These are phyloP conservation scores for Anas bahamensis DNA, from an alignment of 2,797 vertebrate species.

Conservation along the genomic window DNA sequence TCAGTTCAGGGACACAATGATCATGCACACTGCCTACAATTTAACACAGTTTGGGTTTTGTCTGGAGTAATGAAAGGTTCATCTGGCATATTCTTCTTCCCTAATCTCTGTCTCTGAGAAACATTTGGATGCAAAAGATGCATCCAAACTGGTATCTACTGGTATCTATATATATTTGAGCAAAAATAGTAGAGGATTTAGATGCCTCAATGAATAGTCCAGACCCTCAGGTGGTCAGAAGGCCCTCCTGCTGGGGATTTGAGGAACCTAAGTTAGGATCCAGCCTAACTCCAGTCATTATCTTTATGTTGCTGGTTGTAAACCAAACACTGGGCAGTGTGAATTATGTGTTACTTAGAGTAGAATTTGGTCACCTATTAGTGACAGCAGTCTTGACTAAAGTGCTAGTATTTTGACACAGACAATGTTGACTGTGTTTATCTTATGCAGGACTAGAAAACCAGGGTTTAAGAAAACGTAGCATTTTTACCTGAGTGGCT, in stretches of 20 bases:
- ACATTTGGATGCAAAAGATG: not conserved
- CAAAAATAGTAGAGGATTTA: not conserved
- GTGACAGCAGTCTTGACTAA: not conserved
- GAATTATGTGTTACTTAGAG: not conserved
- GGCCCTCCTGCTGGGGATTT: not conserved
- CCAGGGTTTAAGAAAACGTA: slow-evolving; percentile 41
- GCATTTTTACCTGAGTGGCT: slow-evolving; percentile 54
- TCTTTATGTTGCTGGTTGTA: not conserved
- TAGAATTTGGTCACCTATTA: not conserved
- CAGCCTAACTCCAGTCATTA: not conserved
- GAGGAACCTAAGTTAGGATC: not conserved
- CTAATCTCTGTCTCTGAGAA: not conserved
- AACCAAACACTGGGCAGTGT: not conserved
- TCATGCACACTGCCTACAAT: not conserved
- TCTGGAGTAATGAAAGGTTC: not conserved
- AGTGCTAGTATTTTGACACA: not conserved
- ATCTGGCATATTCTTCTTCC: not conserved
- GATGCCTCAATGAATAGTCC: not conserved
- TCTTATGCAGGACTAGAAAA: slow-evolving; percentile 25
- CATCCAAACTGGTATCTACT: not conserved
- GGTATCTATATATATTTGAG: not conserved
- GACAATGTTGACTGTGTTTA: not conserved
- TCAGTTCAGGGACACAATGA: not conserved
- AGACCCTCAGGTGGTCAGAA: not conserved
- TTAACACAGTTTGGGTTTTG: not conserved